These are phyloP conservation scores for Parascotia fuliginaria DNA, from an alignment of 2,888 invertebrate genomes.

Conservation along the genomic window DNA sequence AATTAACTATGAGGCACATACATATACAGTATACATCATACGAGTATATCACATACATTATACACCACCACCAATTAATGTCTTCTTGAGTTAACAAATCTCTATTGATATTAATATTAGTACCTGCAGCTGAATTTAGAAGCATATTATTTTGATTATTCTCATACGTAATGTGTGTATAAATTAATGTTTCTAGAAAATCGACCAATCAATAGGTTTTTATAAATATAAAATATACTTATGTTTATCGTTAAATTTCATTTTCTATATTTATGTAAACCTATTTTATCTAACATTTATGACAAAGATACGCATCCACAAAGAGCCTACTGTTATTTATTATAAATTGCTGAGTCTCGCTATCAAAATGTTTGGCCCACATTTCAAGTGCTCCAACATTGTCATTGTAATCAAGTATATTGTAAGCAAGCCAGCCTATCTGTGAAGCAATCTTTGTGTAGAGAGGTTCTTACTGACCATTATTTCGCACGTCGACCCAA, in stretches of 20 bases:
- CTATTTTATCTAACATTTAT: background rate
- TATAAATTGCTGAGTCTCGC: constrained; percentile 5
- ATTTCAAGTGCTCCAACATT: constrained; percentile 15
- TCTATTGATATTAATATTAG: no score
- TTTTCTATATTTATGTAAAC: background rate
- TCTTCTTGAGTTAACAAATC: no score
- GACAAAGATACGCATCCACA: background rate
- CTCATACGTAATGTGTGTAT: no score
- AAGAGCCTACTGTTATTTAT: background rate
- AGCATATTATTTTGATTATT: no score
- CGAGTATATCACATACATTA: no score
- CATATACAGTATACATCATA: no score
- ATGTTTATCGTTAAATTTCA: background rate
- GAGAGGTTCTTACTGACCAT: constrained; percentile 31
- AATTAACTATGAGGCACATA: no score
- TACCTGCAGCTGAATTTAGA: no score
- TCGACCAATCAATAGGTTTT: no score
- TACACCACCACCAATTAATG: no score
- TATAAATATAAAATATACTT: no score
- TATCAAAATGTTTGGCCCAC: constrained; percentile 14
- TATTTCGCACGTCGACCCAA: constrained; percentile 39
- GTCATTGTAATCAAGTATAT: constrained; percentile 36
- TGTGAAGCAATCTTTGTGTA: constrained; percentile 37
- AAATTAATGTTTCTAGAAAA: no score
- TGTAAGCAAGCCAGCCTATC: constrained; percentile 21